Conservation (phyloP, 2,113 vertebrate species). For the Callipepla californica region DNA sequence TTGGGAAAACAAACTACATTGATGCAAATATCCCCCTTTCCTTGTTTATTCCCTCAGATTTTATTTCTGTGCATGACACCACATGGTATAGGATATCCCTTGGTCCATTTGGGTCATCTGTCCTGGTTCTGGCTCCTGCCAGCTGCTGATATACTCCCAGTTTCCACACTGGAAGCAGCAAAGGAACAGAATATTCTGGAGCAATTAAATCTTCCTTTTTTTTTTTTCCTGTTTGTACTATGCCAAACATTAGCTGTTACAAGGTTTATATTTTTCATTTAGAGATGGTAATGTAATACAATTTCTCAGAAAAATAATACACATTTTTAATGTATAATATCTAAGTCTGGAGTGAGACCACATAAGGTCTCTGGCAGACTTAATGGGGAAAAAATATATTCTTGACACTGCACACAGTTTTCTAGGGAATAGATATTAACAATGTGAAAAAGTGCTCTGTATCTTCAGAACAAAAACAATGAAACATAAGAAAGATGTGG, state of each 20-base stretch:
- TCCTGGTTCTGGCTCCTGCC: not conserved
- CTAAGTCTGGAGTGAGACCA: not conserved
- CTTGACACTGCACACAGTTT: constrained; percentile 36
- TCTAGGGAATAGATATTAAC: not conserved
- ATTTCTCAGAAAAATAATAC: not conserved
- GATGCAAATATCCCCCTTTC: no score
- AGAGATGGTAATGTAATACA: not conserved
- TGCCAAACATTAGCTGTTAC: not conserved
- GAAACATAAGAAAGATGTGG: constrained; percentile 59
- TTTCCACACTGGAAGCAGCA: no score
- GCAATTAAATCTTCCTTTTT: no score
- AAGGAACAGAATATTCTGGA: no score
- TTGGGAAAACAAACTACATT: no score
- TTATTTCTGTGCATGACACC: no score
- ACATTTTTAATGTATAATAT: not conserved
- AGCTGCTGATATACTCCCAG: no score
- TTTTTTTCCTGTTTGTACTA: not conserved
- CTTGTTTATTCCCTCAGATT: no score
- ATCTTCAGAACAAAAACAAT: constrained; percentile 62
- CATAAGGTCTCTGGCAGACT: not conserved
- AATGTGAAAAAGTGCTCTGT: constrained; percentile 53
- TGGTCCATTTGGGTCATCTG: not conserved
- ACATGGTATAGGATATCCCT: not conserved
- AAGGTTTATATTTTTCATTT: not conserved
- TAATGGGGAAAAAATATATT: constrained; percentile 30